A percentile compares a stretch with the other conserved stretches of the same genome.
Conservation (phyloP, 2,113 vertebrate species). For the Gopherus evgoodei region DNA sequence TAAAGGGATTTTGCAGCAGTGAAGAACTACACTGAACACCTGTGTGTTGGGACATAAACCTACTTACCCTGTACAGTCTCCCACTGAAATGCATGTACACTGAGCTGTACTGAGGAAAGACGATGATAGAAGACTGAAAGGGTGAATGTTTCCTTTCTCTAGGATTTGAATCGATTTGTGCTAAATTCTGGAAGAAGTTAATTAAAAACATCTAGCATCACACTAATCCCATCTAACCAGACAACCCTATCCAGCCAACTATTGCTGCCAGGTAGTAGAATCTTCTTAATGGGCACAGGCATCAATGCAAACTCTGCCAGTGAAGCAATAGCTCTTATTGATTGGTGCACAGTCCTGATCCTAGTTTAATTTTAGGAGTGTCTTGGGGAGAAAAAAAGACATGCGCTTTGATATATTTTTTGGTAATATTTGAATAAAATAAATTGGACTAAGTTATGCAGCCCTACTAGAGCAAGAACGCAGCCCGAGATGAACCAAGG, state of each 20-base stretch:
- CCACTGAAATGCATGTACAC: not conserved
- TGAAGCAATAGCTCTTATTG: not conserved
- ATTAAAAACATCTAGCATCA: fast-evolving
- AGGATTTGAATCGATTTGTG: fast-evolving
- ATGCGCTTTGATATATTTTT: not conserved
- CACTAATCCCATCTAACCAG: not conserved
- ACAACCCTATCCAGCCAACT: not conserved
- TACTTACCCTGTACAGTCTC: not conserved
- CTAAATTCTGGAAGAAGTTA: not conserved
- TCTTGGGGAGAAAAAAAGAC: not conserved
- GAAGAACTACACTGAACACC: not conserved
- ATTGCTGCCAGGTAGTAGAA: not conserved
- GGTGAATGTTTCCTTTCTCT: not conserved
- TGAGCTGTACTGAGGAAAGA: not conserved
- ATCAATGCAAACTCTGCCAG: not conserved
- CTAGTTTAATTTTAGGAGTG: not conserved
- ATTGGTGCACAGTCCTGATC: not conserved
- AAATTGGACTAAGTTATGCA: not conserved
- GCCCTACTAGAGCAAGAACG: not conserved
- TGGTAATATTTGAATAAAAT: not conserved
- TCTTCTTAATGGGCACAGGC: not conserved
- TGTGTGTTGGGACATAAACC: not conserved
- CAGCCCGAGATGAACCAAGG: fast-evolving
- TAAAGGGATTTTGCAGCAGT: not conserved
- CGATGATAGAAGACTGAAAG: not conserved